Conservation (phyloP, 2,888 invertebrate species). For the Dermolepida albohirtum region DNA sequence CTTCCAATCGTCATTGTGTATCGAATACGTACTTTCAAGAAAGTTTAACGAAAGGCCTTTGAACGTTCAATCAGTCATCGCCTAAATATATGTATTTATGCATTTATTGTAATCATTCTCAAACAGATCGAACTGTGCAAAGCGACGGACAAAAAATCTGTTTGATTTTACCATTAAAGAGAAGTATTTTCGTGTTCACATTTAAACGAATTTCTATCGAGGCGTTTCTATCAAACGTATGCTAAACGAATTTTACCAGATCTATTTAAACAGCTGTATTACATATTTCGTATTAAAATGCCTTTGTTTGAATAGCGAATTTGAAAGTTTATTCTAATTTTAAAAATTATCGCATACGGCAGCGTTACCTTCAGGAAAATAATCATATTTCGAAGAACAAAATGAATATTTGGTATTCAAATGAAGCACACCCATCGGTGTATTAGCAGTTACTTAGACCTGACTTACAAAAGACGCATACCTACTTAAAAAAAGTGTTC, state of each 20-base stretch:
- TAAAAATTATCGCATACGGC: conserved; percentile 18
- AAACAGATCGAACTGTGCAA: neutral
- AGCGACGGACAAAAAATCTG: neutral
- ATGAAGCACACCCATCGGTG: conserved; percentile 17
- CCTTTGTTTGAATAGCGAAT: conserved; percentile 25
- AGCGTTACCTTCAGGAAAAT: neutral
- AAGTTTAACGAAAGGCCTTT: too few species aligned
- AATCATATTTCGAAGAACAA: conserved; percentile 26
- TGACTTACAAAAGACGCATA: conserved; percentile 5
- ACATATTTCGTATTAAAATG: conserved; percentile 27
- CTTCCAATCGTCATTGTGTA: too few species aligned
- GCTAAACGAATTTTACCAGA: conserved; percentile 13
- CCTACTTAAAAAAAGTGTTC: neutral
- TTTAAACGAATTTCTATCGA: neutral
- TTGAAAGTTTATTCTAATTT: conserved; percentile 22
- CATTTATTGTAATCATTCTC: too few species aligned
- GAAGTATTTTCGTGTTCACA: neutral
- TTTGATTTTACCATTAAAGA: conserved; percentile 15
- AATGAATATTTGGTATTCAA: conserved; percentile 27
- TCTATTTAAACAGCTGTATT: conserved; percentile 25
- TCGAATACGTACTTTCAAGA: too few species aligned
- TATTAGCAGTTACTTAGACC: conserved; percentile 23
- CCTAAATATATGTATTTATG: too few species aligned
- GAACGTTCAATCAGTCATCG: too few species aligned
- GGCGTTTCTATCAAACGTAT: neutral